phyloP scores from a whole-genome alignment of 2,797 vertebrate genomes.

The Leptatherina wallacei region DNA sequence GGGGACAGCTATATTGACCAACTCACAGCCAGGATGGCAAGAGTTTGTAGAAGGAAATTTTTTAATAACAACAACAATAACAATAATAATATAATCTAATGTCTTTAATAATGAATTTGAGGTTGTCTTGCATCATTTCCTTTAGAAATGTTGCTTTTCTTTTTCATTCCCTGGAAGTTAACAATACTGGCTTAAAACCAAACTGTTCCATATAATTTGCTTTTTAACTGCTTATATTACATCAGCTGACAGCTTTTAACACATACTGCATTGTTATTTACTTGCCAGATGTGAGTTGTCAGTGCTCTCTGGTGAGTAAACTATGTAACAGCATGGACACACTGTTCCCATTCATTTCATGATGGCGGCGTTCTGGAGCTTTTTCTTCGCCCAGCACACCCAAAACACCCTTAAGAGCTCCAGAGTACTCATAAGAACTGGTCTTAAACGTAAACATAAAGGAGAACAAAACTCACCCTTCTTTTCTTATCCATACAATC shows the following conservation, averaged over 20 bases:
- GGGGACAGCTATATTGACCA: not conserved
- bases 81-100: too few relatives aligned
- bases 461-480: slow-evolving; percentile 79
- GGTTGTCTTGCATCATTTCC: too few relatives aligned
- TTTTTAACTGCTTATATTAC: too few relatives aligned
- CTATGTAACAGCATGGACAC: not conserved
- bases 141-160: too few relatives aligned
- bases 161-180: too few relatives aligned
- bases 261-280: not conserved
- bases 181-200: too few relatives aligned
- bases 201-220: too few relatives aligned
- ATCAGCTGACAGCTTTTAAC: not conserved
- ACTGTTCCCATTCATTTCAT: not conserved
- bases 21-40: not conserved
- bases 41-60: too few relatives aligned
- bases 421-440: not conserved
- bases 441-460: not conserved
- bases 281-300: too few relatives aligned
- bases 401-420: not conserved
- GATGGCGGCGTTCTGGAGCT: too few relatives aligned
- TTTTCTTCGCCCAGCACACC: not conserved
- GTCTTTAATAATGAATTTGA: too few relatives aligned
- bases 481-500: slow-evolving; percentile 98
- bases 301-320: slow-evolving; percentile 36
- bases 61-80: too few relatives aligned